phyloP scores from a whole-genome alignment of 2,888 invertebrate genomes.

The Adineta ricciae region DNA sequence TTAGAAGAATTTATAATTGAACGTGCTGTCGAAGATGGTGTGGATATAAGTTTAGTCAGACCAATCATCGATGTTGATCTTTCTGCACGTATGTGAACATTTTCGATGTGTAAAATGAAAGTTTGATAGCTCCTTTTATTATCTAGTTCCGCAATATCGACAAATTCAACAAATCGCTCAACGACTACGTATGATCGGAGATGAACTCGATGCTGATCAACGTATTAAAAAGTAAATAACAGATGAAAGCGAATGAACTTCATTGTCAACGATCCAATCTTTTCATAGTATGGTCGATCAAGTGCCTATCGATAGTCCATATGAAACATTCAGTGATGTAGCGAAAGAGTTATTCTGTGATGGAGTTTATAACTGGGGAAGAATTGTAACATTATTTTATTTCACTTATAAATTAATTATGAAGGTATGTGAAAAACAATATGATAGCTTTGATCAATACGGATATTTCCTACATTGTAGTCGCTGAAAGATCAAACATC shows the following conservation, averaged over 20 bases:
- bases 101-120: background rate
- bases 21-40: background rate
- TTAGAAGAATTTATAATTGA: background rate
- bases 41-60: background rate
- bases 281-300: constrained; percentile 6
- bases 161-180: constrained; percentile 42
- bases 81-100: background rate
- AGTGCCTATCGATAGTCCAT: constrained; percentile 42
- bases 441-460: background rate
- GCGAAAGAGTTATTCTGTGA: constrained; percentile 45
- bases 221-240: background rate
- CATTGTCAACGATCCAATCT: no score
- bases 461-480: background rate
- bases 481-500: background rate
- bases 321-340: constrained; percentile 43
- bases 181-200: constrained; percentile 45
- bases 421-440: constrained; percentile 39
- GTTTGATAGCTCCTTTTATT: background rate
- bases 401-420: constrained; percentile 48
- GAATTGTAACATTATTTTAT: constrained; percentile 47
- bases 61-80: background rate
- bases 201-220: constrained; percentile 41
- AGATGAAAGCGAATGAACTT: no score
- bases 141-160: constrained; percentile 18
- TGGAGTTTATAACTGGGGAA: constrained; percentile 47